Base-by-base conservation (phyloP, 2,113 vertebrate species). In the Lipophrys pholis region DNA sequence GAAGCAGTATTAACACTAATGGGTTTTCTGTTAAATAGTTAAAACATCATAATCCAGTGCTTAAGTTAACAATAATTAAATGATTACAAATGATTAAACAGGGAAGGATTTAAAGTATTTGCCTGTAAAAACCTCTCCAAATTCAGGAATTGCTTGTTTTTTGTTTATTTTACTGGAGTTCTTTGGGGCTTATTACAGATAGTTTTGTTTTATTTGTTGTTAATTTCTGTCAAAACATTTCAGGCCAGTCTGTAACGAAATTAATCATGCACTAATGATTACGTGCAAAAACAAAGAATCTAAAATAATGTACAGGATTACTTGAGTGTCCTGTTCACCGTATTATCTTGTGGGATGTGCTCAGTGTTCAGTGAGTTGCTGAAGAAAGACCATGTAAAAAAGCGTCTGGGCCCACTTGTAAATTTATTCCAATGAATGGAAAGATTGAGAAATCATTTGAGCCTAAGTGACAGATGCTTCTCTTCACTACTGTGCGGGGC, bases 381-480 rank as follows among this genome's bases (percentile, higher is more conserved):
- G 52, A 38, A 71, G 38, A 76, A 67, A 52, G 57, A 41, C 75
- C 48, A 66, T 6, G 30, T 69, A 30, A 30, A 30, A 30, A 30
- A 30, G 21, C 50, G 54, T 69, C 14, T 50, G 50, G 14, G 50
- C 45, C 46, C 12, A 30, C 21, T 0, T 1, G 70, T 78, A 58
- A 35, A 84, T 78, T 51, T 73, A 62, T 70, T 81, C 73, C 62
- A 56, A 54, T 11, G 54, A 83, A 76, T 40, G 40, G 42, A 70
- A 79, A 66, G 81, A 90, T 84, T 88, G 79, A 90, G 78, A 90
- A 91, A 90, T 87, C 62, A 81, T 88, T 74, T 82, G 81, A 81
- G 75, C 73, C 85, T 76, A 74, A 85, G 79, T 87, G 90, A 89
- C 87, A 90, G 87, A 88, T 91, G 90, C 87, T 91, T 81, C 81